Evolutionary conservation across 2,113 vertebrate species (phyloP).

Genomic region (Thomomys bottae): DNA sequence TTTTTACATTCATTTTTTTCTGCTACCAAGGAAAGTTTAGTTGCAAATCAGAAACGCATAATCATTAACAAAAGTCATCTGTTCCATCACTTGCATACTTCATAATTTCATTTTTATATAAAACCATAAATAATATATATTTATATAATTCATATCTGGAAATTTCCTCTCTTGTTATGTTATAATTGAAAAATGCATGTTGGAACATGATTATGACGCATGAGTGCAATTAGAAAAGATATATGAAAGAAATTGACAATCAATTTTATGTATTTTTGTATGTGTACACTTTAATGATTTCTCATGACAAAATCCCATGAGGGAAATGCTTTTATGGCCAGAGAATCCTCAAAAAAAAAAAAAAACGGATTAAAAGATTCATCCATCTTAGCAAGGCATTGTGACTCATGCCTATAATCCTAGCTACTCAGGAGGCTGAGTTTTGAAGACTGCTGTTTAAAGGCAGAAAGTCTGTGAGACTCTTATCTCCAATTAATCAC

Average conservation of each 20-base stretch:
- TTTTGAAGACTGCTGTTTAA: no score
- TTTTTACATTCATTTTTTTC: neutral
- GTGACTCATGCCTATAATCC: no score
- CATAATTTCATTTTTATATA: neutral
- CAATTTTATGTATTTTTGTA: neutral
- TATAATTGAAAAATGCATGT: constrained; percentile 12
- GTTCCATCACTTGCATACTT: neutral
- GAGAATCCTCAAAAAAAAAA: constrained; percentile 9
- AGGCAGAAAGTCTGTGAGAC: no score
- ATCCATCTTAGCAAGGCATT: no score
- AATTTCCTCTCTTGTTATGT: constrained; percentile 5
- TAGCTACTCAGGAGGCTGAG: no score
- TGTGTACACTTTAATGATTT: no score
- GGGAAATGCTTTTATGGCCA: neutral
- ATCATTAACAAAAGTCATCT: neutral
- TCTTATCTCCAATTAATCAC: no score
- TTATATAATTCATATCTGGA: neutral
- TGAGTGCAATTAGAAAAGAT: neutral
- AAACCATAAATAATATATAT: neutral
- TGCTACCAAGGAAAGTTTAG: neutral
- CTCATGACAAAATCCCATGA: no score
- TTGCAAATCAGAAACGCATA: neutral
- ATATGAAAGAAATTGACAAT: constrained; percentile 3
- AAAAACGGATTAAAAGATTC: constrained; percentile 46
- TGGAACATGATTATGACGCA: constrained; percentile 31